These are phyloP conservation scores for Lerema accius DNA, from an alignment of 1,140 invertebrate species.

Conservation along the genomic window DNA sequence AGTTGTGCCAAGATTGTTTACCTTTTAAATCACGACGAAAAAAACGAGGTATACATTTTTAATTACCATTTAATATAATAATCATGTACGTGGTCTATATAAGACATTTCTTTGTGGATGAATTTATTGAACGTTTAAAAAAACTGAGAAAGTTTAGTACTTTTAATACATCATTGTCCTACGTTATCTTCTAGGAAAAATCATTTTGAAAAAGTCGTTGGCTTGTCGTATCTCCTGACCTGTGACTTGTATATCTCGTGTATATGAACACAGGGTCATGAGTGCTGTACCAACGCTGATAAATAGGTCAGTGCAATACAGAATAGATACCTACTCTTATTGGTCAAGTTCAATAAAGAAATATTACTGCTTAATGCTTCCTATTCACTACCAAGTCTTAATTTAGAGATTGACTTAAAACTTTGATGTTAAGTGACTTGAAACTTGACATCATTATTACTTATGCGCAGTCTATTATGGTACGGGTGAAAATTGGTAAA, in stretches of 20 bases:
- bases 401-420: no score
- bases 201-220: slow-evolving; percentile 72
- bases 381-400: not conserved
- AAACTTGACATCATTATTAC: no score
- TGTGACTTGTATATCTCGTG: slow-evolving; percentile 54
- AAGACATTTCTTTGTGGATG: no score
- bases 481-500: no score
- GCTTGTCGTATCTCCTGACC: slow-evolving; percentile 63
- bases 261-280: slow-evolving; percentile 59
- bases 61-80: no score
- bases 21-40: no score
- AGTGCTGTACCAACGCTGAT: slow-evolving; percentile 59
- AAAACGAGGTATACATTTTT: no score
- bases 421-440: no score
- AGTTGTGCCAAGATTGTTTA: no score
- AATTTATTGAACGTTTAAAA: no score
- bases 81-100: no score
- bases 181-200: slow-evolving; percentile 49
- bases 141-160: not conserved
- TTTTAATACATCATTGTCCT: not conserved
- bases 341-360: slow-evolving; percentile 72
- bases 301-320: slow-evolving; percentile 71
- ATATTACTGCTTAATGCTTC: not conserved
- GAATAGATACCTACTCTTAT: slow-evolving; percentile 50
- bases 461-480: no score